Evolutionary conservation across 2,888 invertebrate species (phyloP).

Genomic region (Koerneria pararmatus): DNA sequence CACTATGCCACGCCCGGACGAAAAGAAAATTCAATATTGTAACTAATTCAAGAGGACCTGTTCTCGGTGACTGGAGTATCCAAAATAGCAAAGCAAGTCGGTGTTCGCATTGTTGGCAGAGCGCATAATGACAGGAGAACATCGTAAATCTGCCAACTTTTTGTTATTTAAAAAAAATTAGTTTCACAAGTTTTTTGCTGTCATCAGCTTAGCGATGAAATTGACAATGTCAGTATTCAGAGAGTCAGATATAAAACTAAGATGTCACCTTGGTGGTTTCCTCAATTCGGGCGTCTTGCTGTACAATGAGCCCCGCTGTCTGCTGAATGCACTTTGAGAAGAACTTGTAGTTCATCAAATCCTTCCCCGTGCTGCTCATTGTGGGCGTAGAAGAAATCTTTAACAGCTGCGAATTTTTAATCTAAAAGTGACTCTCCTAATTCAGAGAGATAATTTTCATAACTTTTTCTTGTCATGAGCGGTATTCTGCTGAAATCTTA

Average conservation of each 20-base stretch:
- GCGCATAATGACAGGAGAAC: conserved; percentile 60
- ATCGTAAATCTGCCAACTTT: conserved; percentile 59
- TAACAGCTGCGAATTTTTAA: too few relatives aligned
- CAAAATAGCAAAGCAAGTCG: conserved; percentile 42
- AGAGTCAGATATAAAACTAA: not conserved
- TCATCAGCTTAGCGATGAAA: not conserved
- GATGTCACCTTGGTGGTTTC: conserved; percentile 38
- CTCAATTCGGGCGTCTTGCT: conserved; percentile 44
- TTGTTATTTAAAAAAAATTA: not conserved
- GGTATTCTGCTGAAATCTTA: too few relatives aligned
- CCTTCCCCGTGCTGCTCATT: conserved; percentile 44
- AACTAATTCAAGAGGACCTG: too few relatives aligned
- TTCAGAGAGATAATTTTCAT: too few relatives aligned
- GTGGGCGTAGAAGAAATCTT: conserved; percentile 34
- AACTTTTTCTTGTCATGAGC: too few relatives aligned
- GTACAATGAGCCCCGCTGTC: conserved; percentile 38
- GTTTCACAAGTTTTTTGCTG: not conserved
- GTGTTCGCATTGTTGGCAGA: conserved; percentile 50
- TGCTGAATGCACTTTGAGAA: conserved; percentile 46
- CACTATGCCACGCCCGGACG: too few relatives aligned
- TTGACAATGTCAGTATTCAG: not conserved
- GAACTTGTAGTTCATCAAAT: conserved; percentile 44
- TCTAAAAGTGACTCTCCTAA: too few relatives aligned
- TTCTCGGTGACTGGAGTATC: conserved; percentile 8
- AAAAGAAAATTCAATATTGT: too few relatives aligned